Evolutionary conservation across 2,888 invertebrate species (phyloP).

Genomic region (Polylopha cassiicola): DNA sequence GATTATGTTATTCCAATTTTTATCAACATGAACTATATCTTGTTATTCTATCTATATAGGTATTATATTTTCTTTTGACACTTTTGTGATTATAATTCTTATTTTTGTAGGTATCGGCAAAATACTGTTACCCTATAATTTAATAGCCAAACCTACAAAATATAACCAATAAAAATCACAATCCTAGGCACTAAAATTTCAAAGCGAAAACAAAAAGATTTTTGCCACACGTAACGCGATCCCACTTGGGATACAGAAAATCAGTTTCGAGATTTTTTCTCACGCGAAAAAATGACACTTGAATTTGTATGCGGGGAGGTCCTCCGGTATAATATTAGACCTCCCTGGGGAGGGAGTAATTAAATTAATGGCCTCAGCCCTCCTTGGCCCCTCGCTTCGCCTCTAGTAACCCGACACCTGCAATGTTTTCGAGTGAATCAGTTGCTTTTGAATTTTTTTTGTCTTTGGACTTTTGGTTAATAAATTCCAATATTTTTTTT

Average conservation of each 20-base stretch:
- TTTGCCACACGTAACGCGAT: slow-evolving; percentile 61
- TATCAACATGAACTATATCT: too few species aligned
- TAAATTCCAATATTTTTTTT: neutral
- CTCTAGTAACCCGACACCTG: slow-evolving; percentile 73
- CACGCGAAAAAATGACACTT: slow-evolving; percentile 74
- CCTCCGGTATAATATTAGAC: slow-evolving; percentile 69
- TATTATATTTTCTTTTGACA: too few species aligned
- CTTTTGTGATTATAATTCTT: too few species aligned
- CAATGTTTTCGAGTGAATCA: slow-evolving; percentile 58
- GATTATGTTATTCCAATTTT: too few species aligned
- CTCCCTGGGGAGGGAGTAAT: slow-evolving; percentile 68
- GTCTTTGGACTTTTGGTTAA: slow-evolving; percentile 24
- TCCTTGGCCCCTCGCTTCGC: slow-evolving; percentile 56
- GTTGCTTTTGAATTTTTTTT: slow-evolving; percentile 36
- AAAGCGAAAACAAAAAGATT: too few species aligned
- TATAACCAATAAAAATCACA: too few species aligned
- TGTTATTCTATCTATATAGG: too few species aligned
- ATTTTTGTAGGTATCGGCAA: too few species aligned
- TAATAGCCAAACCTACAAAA: too few species aligned
- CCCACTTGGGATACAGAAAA: slow-evolving; percentile 64
- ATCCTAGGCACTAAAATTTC: too few species aligned
- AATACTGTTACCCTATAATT: too few species aligned
- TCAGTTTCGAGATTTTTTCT: slow-evolving; percentile 73
- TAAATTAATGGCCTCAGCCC: slow-evolving; percentile 75
- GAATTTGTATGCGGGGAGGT: slow-evolving; percentile 60